These are phyloP conservation scores for Caenorhabditis afra DNA, from an alignment of 2,888 invertebrate genomes.

Conservation along the genomic window DNA sequence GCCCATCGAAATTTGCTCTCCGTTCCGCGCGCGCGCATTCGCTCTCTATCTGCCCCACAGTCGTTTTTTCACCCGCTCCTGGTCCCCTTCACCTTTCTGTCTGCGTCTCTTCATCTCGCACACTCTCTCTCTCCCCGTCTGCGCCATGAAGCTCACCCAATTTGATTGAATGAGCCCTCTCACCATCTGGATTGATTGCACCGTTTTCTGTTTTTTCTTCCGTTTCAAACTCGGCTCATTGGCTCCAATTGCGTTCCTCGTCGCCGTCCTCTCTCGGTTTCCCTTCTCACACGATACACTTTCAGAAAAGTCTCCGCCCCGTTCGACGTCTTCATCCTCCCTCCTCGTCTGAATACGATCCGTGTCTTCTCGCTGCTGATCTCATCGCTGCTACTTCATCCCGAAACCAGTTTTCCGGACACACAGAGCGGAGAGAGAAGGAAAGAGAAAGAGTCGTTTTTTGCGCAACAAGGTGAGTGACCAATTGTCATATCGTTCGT, in stretches of 20 bases:
- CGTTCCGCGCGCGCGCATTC: background rate
- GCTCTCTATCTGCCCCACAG: background rate
- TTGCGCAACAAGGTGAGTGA: conserved; percentile 20
- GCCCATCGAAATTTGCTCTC: conserved; percentile 43
- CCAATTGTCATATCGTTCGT: conserved; percentile 1
- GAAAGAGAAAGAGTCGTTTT: conserved; percentile 6
- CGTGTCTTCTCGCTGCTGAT: background rate
- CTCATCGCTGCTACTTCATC: background rate
- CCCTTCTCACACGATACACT: background rate
- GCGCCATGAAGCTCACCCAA: conserved; percentile 6
- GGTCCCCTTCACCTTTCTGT: background rate
- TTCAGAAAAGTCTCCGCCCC: conserved; percentile 19
- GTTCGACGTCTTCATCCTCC: conserved; percentile 13
- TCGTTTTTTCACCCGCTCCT: conserved; percentile 19
- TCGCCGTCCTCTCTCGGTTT: background rate
- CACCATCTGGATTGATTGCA: too few species aligned
- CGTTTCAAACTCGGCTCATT: conserved; percentile 12
- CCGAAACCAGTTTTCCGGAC: conserved; percentile 33
- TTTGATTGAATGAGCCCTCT: background rate
- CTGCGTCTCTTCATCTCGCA: conserved; percentile 6
- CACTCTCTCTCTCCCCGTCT: conserved; percentile 4
- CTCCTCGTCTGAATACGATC: background rate
- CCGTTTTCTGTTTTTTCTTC: conserved; percentile 3
- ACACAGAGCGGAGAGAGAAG: background rate
- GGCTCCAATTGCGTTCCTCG: conserved; percentile 31